Evolutionary conservation across 2,797 vertebrate genomes (phyloP), one percentile per base, ranked within the genome.

Genomic region (Sternotherus odoratus): DNA sequence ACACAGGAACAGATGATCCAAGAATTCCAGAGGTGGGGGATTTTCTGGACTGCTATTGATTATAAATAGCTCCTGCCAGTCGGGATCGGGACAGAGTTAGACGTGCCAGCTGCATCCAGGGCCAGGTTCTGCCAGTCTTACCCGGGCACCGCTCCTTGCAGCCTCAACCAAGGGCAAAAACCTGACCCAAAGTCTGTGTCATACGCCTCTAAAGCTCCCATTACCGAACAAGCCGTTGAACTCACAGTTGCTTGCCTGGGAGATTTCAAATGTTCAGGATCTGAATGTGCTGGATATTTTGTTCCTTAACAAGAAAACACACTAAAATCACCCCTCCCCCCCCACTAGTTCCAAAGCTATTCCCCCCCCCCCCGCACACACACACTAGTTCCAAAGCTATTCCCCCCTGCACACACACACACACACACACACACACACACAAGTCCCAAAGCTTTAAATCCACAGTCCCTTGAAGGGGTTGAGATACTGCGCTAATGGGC

Each of bases 381-480:
- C n/a, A n/a, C n/a, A n/a, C n/a, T n/a, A n/a, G n/a, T n/a, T n/a
- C n/a, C n/a, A n/a, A n/a, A n/a, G n/a, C n/a, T n/a, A n/a, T n/a
- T n/a, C n/a, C n/a, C n/a, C n/a, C n/a, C n/a, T n/a, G n/a, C n/a
- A n/a, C n/a, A n/a, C n/a, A n/a, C n/a, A n/a, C n/a, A n/a, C n/a
- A n/a, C n/a, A n/a, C n/a, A n/a, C n/a, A n/a, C n/a, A n/a, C n/a
- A n/a, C n/a, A n/a, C n/a, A n/a, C n/a, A n/a, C n/a, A n/a, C n/a
- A n/a, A n/a, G n/a, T n/a, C n/a, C n/a, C n/a, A n/a, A n/a, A 0
- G 0, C 54, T 1, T 12, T 0, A 80, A 63, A 50, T 56, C 21
- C 46, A 0, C 19, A 33, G 15, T n/a, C 1, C 69, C 3, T 0
- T 1, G 91, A 50, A 5, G 81, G 17, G 81, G 8, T 3, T 26